phyloP scores from a whole-genome alignment of 35 echinoderm and acorn worm species.

The Ptychodera flava region DNA sequence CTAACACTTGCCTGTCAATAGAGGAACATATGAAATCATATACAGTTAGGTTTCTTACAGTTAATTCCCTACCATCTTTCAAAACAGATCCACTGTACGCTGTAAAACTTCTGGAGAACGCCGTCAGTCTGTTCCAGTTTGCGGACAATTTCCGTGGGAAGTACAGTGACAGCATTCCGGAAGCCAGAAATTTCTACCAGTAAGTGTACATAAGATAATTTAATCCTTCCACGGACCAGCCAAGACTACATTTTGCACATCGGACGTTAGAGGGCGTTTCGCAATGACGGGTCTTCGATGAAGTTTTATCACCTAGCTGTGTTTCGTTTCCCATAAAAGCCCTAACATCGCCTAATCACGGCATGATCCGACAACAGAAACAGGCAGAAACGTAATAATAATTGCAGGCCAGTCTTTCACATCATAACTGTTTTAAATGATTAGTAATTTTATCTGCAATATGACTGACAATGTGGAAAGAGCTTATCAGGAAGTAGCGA shows the following conservation, averaged over 20 bases:
- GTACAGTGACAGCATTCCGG: slow-evolving; percentile 41
- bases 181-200: slow-evolving; percentile 54
- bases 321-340: neutral
- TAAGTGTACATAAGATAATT: neutral
- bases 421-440: too few species aligned
- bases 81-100: slow-evolving; percentile 44
- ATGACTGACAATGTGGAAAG: too few species aligned
- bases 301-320: neutral
- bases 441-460: too few species aligned
- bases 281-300: neutral
- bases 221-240: neutral
- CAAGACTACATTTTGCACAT: neutral
- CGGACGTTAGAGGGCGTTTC: neutral
- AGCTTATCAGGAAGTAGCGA: too few species aligned
- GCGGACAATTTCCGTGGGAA: slow-evolving; percentile 43
- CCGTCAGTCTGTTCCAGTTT: slow-evolving; percentile 45
- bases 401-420: too few species aligned
- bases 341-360: neutral
- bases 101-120: slow-evolving; percentile 14
- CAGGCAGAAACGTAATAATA: neutral
- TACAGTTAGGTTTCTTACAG: too few species aligned
- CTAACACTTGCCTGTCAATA: too few species aligned
- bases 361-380: neutral
- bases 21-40: too few species aligned
- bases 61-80: too few species aligned